These are phyloP conservation scores for Ispidina lecontei DNA, from an alignment of 2,797 vertebrate species.

Conservation along the genomic window DNA sequence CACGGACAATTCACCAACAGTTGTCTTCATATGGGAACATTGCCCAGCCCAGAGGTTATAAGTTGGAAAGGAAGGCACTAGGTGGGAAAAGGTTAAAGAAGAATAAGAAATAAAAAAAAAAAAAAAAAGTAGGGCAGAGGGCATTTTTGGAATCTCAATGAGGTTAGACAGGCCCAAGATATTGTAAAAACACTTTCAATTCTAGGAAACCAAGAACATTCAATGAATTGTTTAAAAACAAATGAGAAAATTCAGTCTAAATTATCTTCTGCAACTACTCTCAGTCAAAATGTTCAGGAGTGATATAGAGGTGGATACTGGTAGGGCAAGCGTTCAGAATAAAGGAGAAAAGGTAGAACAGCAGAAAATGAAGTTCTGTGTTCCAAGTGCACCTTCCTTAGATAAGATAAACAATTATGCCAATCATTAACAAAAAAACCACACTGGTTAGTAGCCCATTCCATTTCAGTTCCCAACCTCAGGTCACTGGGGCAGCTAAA, in stretches of 20 bases:
- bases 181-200: background rate
- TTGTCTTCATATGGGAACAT: background rate
- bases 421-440: background rate
- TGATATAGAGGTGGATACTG: background rate
- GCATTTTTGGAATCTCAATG: background rate
- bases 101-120: background rate
- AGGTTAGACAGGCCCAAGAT: background rate
- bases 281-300: background rate
- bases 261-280: background rate
- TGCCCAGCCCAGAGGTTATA: background rate
- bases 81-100: background rate
- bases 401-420: background rate
- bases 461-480: background rate
- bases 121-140: background rate
- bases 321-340: background rate
- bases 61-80: background rate
- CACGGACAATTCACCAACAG: rapidly evolving
- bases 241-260: background rate
- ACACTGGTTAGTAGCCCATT: background rate
- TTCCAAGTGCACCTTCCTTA: background rate
- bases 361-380: background rate
- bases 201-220: background rate
- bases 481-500: background rate
- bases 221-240: background rate
- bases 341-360: background rate